Conservation (phyloP, 2,888 invertebrate species). For the Prosopocoilus inquinatus region DNA sequence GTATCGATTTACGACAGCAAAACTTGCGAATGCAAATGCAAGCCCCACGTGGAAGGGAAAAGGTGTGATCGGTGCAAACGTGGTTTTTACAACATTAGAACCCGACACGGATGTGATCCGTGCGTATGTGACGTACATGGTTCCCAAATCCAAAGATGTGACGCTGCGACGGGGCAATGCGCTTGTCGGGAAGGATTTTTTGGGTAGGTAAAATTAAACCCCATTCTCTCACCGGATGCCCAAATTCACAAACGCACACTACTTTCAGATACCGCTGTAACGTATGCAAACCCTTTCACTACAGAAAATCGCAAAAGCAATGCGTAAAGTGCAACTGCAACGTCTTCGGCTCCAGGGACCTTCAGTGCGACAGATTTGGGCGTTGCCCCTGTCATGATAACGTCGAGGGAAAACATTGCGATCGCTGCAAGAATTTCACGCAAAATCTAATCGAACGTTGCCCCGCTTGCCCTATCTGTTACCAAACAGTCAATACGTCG, state of each 20-base stretch:
- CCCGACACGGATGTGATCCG: constrained; percentile 76
- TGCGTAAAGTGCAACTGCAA: constrained; percentile 82
- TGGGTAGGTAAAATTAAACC: constrained; percentile 52
- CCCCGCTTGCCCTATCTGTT: constrained; percentile 84
- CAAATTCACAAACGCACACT: neutral
- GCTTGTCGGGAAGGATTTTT: constrained; percentile 78
- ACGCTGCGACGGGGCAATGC: constrained; percentile 77
- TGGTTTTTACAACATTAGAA: constrained; percentile 74
- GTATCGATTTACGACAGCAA: neutral
- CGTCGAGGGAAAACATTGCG: constrained; percentile 85
- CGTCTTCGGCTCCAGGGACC: constrained; percentile 74
- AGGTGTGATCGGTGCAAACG: constrained; percentile 77
- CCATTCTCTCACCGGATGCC: neutral
- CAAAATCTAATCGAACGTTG: constrained; percentile 81
- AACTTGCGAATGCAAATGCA: neutral
- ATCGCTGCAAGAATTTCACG: constrained; percentile 91
- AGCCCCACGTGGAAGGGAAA: constrained; percentile 35
- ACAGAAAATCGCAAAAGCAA: constrained; percentile 71
- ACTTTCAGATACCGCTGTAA: constrained; percentile 1
- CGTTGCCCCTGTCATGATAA: constrained; percentile 79
- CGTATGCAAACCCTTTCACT: constrained; percentile 66
- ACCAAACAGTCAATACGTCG: constrained; percentile 81
- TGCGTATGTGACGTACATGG: constrained; percentile 85
- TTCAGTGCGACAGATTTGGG: constrained; percentile 77
- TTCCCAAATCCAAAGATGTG: constrained; percentile 75